Percentiles rank a stretch among this genome's conserved stretches.
Evolutionary conservation across 2,113 vertebrate genomes (phyloP).

Genomic region (Nothobranchius furzeri): DNA sequence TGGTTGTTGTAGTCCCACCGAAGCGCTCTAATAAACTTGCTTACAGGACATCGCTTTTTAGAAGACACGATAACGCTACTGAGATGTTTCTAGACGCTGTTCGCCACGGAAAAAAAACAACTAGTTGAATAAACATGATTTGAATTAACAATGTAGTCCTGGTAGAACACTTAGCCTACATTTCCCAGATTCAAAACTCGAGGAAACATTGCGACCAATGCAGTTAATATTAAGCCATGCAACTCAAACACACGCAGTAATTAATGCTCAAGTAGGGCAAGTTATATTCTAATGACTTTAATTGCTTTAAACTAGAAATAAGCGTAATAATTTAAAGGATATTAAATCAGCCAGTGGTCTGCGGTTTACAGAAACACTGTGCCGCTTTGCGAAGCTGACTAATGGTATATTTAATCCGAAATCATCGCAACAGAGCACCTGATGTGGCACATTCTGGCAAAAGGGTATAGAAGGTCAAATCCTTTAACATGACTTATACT

Average conservation of each 20-base stretch:
- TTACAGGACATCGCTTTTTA: too few species aligned
- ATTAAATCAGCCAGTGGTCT: too few species aligned
- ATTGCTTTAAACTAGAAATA: too few species aligned
- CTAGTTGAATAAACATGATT: accelerated
- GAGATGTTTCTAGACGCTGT: neutral
- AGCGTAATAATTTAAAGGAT: too few species aligned
- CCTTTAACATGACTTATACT: conserved; percentile 16
- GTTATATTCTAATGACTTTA: too few species aligned
- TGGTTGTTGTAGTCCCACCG: conserved; percentile 67
- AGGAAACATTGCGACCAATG: conserved; percentile 33
- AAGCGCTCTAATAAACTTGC: accelerated
- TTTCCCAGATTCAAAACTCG: neutral
- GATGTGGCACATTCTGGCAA: conserved; percentile 21
- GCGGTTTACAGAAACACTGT: neutral
- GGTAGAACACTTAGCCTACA: neutral
- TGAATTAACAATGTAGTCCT: neutral
- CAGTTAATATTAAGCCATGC: conserved; percentile 18
- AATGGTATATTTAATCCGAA: neutral
- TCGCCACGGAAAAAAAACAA: neutral
- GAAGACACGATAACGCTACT: neutral
- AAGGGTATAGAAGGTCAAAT: conserved; percentile 48
- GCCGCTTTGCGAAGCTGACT: neutral
- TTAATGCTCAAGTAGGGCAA: too few species aligned
- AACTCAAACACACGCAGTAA: too few species aligned
- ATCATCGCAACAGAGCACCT: conserved; percentile 15